Evolutionary conservation across 2,113 vertebrate species (phyloP).

Genomic region (Lates calcarifer): DNA sequence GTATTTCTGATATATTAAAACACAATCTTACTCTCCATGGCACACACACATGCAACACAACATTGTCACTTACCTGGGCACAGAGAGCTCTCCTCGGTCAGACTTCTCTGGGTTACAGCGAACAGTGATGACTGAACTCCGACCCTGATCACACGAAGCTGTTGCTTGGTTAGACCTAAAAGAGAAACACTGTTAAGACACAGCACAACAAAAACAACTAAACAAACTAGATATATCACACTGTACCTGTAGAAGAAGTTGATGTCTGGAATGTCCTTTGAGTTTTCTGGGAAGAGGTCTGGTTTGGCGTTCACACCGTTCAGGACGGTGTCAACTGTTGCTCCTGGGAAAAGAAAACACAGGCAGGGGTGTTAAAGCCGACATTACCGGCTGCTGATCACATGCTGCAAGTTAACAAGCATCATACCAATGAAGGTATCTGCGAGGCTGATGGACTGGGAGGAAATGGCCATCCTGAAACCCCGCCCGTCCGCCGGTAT

Average conservation of each 20-base stretch:
- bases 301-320: conserved; percentile 87
- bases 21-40: too few species aligned
- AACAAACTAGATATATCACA: too few species aligned
- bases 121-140: conserved; percentile 89
- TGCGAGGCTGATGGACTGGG: conserved; percentile 95
- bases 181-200: neutral
- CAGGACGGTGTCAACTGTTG: conserved; percentile 87
- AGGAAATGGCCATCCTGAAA: conserved; percentile 92
- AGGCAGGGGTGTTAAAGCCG: rapidly evolving
- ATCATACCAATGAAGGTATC: conserved; percentile 92
- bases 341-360: conserved; percentile 82
- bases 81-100: conserved; percentile 86
- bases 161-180: conserved; percentile 89
- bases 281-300: conserved; percentile 86
- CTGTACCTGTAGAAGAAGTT: conserved; percentile 96
- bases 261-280: conserved; percentile 88
- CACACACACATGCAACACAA: neutral
- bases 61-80: conserved; percentile 87
- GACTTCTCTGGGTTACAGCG: conserved; percentile 89
- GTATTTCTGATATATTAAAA: neutral
- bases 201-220: neutral
- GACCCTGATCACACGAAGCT: conserved; percentile 90
- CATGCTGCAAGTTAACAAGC: neutral
- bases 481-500: conserved; percentile 95
- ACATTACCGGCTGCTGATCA: neutral